A percentile compares a stretch with the other conserved stretches of the same genome.
Conservation (phyloP, 2,888 invertebrate genomes). For the Antitype chi region DNA sequence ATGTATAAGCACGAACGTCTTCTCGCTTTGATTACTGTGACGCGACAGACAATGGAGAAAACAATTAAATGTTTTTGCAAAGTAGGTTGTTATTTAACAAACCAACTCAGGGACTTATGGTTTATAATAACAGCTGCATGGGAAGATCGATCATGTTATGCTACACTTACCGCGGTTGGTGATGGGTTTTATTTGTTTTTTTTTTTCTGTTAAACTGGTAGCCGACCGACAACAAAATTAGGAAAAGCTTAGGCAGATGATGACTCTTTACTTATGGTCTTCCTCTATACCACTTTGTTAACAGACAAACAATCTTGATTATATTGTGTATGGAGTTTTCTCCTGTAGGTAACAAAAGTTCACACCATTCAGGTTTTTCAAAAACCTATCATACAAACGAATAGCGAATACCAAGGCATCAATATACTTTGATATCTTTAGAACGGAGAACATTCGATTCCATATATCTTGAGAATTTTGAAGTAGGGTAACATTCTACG, state of each 20-base stretch:
- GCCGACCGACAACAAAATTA: no score
- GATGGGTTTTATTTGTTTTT: no score
- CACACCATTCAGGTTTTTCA: background rate
- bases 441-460: background rate
- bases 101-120: no score
- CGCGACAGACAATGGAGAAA: constrained; percentile 34
- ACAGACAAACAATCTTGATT: background rate
- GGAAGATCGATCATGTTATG: no score
- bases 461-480: background rate
- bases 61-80: background rate
- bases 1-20: constrained; percentile 22
- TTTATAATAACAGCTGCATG: no score
- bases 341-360: background rate
- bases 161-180: no score
- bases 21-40: constrained; percentile 32
- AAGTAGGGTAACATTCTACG: background rate
- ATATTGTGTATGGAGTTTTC: background rate
- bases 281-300: background rate
- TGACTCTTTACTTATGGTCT: no score
- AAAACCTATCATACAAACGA: background rate
- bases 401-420: background rate
- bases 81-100: background rate
- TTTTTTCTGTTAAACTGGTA: no score
- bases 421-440: background rate
- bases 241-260: no score